Base-by-base conservation (phyloP, 1,140 invertebrate species). In the Pseudomyrmex pallidus region DNA sequence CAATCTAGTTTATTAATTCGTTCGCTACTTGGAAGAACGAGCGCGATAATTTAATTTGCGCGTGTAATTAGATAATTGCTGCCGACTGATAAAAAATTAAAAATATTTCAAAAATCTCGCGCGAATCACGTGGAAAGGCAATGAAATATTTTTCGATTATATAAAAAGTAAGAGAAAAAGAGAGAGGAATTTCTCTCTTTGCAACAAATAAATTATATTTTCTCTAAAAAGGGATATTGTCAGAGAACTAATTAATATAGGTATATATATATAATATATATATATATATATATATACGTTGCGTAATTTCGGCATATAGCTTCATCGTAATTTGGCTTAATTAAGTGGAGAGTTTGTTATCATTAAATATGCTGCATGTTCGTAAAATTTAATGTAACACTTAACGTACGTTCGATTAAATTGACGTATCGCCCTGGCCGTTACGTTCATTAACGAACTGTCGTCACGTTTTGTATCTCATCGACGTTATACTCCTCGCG, bases 1-100 rank as follows among this genome's bases (percentile, higher is more conserved):
- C 59, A 82, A 84, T 82, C 83, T 84, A 67, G 64, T 84, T 82
- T 84, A 82, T 84, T 82, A 84, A 84, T 82, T 72, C 56, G 76
- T 48, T 78, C 63, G 74, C 46, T 78, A 84, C 82, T 67, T 59
- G 50, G 46, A 63, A 52, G 59, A 62, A 74, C 25, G 46, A 59
- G 57, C 25, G 46, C 70, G 57, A 54, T 74, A 74, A 82, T 82
- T 35, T 74, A 74, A 82, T 82, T 35, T 35, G 35, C 78, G 15
- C 59, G 17, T 22, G 57, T 63, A 63, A 63, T 63, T 59, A 48
- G 67, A 74, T 74, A 74, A 35, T 74, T 63, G 12, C 25, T 1
- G 46, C 10, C 52, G 70, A 74, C 25, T 64, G 48, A 74, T 52
- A 25, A 74, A 13, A 22, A 15, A 7, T 17, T 25, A 73, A 1